These are phyloP conservation scores for Euplexia lucipara DNA, from an alignment of 2,888 invertebrate genomes.

Conservation along the genomic window DNA sequence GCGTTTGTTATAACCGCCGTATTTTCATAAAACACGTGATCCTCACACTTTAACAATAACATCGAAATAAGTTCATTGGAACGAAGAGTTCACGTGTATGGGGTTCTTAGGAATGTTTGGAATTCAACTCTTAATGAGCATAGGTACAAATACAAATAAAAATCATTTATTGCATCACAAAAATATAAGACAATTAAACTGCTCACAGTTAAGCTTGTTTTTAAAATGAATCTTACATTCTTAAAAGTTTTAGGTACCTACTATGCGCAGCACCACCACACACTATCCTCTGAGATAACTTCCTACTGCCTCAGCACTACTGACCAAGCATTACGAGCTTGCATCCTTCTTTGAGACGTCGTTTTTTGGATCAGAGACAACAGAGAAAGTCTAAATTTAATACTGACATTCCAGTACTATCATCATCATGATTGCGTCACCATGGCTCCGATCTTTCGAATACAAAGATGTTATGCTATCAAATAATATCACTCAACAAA, in stretches of 20 bases:
- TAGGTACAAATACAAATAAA: too few relatives aligned
- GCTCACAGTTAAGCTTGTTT: not conserved
- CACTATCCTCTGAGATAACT: not conserved
- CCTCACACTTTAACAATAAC: constrained; percentile 19
- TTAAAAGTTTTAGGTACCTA: not conserved
- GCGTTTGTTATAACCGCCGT: constrained; percentile 67
- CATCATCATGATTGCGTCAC: not conserved
- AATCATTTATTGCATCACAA: too few relatives aligned
- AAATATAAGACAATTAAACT: not conserved
- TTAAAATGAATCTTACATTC: not conserved
- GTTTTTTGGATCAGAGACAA: constrained; percentile 29
- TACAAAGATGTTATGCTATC: constrained; percentile 1
- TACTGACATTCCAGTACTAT: constrained; percentile 20
- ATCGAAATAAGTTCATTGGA: constrained; percentile 1
- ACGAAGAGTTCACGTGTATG: not conserved
- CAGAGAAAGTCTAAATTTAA: constrained; percentile 16
- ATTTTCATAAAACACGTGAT: constrained; percentile 72
- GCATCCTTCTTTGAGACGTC: constrained; percentile 23
- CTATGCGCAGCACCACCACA: not conserved
- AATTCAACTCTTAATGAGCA: constrained; percentile 14
- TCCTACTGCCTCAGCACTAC: too few relatives aligned
- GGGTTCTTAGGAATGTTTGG: constrained; percentile 1
- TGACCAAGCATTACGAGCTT: not conserved
- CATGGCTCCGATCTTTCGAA: constrained; percentile 6
- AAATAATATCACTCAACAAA: too few relatives aligned